Evolutionary conservation across 2,888 invertebrate species (phyloP).

Genomic region (Argyra leucocephala): DNA sequence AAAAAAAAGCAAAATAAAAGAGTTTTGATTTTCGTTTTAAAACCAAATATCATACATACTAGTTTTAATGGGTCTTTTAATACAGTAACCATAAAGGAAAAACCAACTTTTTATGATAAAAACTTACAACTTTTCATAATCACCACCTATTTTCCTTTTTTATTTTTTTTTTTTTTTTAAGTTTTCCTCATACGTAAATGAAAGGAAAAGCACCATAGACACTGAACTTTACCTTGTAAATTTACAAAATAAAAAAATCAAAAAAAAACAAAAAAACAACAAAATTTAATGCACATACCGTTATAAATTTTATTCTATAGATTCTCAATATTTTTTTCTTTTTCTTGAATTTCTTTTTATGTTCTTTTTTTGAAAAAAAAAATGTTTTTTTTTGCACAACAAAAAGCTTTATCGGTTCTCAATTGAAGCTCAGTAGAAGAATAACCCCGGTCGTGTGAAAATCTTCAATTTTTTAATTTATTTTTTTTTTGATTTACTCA

Average conservation of each 20-base stretch:
- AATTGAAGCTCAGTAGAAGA: constrained; percentile 4
- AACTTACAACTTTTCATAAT: not conserved
- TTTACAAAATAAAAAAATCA: too few species aligned
- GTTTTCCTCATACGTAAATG: not conserved
- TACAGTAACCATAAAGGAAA: too few species aligned
- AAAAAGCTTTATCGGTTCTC: not conserved
- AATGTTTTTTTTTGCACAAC: not conserved
- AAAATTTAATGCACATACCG: not conserved
- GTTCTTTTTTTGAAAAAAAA: not conserved
- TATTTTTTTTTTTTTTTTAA: not conserved
- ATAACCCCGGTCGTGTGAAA: constrained; percentile 6
- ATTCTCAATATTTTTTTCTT: not conserved
- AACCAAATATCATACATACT: too few species aligned
- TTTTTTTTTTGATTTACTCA: not conserved
- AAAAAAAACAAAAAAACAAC: not conserved
- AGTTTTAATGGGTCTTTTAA: too few species aligned
- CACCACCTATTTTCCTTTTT: not conserved
- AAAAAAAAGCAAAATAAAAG: too few species aligned
- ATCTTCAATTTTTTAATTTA: not conserved
- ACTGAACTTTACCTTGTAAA: constrained; percentile 3
- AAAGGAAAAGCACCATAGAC: not conserved
- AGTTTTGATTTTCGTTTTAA: too few species aligned
- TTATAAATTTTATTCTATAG: not conserved
- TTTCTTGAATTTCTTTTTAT: not conserved
- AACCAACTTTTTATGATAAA: not conserved